A percentile compares a stretch with the other conserved stretches of the same genome.
Evolutionary conservation across 2,888 invertebrate species (phyloP).

Genomic region (Cylindroiulus punctatus): DNA sequence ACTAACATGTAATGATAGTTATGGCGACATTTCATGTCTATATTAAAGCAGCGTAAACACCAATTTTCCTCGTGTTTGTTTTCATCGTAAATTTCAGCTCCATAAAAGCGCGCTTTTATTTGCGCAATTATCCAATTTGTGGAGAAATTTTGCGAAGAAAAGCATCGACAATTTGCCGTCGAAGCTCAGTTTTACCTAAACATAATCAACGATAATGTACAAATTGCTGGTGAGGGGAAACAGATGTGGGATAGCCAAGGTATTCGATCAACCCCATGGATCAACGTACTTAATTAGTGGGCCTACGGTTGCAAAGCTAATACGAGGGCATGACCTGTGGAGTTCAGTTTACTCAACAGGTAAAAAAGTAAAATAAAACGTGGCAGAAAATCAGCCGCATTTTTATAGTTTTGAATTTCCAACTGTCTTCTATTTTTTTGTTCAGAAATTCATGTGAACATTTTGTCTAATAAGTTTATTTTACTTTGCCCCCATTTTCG

Average conservation of each 20-base stretch:
- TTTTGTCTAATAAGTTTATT: no score
- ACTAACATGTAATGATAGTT: background rate
- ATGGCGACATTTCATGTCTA: constrained; percentile 42
- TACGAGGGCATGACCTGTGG: constrained; percentile 15
- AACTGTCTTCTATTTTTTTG: no score
- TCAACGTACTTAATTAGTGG: constrained; percentile 42
- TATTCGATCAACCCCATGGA: constrained; percentile 39
- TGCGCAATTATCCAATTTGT: constrained; percentile 41
- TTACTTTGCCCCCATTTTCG: no score
- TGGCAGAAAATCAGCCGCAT: background rate
- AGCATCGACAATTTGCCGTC: background rate
- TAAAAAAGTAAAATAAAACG: background rate
- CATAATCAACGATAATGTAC: constrained; percentile 47
- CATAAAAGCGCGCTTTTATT: constrained; percentile 39
- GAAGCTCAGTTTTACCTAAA: background rate
- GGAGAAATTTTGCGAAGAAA: background rate
- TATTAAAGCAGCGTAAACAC: constrained; percentile 4
- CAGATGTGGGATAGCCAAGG: constrained; percentile 41
- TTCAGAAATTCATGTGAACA: no score
- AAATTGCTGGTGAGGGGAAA: constrained; percentile 23
- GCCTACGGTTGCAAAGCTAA: constrained; percentile 39
- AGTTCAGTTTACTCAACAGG: background rate
- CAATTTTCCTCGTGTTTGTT: constrained; percentile 24
- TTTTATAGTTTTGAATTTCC: no score
- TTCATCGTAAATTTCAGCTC: constrained; percentile 16